phyloP scores from a whole-genome alignment of 2,113 vertebrate species.

The Trogon surrucura region DNA sequence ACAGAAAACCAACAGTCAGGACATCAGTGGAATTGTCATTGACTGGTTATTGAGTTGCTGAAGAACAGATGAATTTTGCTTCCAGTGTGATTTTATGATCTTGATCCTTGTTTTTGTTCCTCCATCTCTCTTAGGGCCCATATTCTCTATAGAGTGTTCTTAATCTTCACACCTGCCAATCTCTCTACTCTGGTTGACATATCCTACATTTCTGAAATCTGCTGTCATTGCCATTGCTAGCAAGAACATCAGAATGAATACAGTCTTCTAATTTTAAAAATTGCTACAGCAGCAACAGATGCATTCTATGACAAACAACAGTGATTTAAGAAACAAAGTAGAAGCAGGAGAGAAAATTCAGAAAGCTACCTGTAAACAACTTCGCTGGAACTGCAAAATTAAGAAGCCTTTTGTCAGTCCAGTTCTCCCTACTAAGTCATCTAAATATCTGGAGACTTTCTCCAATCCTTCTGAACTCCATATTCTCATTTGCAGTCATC shows the following conservation, averaged over 20 bases:
- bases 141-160: neutral
- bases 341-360: neutral
- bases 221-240: neutral
- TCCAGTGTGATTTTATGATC: neutral
- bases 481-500: neutral
- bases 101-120: neutral
- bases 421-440: neutral
- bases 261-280: neutral
- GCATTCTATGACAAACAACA: neutral
- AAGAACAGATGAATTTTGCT: neutral
- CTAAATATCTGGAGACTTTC: neutral
- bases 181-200: neutral
- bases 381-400: neutral
- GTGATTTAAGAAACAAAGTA: neutral
- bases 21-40: neutral
- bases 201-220: neutral
- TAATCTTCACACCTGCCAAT: neutral
- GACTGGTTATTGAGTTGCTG: neutral
- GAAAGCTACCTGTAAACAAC: neutral
- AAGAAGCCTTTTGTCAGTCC: neutral
- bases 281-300: neutral
- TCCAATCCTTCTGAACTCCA: neutral
- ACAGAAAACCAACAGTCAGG: neutral
- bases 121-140: neutral
- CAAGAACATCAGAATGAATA: neutral